These are phyloP conservation scores for Florisuga fusca DNA, from an alignment of 2,797 vertebrate species.

Conservation along the genomic window DNA sequence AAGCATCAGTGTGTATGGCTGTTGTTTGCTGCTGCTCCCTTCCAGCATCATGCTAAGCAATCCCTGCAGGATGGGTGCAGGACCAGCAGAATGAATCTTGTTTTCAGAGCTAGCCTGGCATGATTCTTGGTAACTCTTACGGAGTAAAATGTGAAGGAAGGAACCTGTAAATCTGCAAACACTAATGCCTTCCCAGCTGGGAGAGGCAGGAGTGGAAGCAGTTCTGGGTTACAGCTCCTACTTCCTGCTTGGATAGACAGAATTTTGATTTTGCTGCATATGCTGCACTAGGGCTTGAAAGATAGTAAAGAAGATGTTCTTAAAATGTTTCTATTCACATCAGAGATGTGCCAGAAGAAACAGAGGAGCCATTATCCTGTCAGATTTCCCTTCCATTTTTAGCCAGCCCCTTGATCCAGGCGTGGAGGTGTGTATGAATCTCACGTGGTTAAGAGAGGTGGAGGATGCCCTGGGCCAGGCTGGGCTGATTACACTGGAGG, in stretches of 20 bases:
- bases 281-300: background rate
- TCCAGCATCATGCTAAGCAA: background rate
- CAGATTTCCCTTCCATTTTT: background rate
- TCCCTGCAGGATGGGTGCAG: background rate
- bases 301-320: background rate
- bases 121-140: background rate
- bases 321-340: background rate
- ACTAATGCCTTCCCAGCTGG: background rate
- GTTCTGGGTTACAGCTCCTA: background rate
- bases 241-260: accelerated
- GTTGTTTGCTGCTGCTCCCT: background rate
- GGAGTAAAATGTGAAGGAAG: background rate
- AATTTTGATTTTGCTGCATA: background rate
- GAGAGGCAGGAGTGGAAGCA: background rate
- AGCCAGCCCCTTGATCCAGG: background rate
- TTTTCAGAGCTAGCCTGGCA: background rate
- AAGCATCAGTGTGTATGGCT: background rate
- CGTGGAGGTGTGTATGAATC: background rate
- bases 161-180: background rate
- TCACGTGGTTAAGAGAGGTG: background rate
- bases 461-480: background rate
- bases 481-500: slow-evolving; percentile 83
- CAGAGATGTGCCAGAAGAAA: background rate
- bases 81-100: background rate
- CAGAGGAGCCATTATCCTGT: background rate